phyloP scores from a whole-genome alignment of 1,140 invertebrate genomes.

The Drosophila repletoides region DNA sequence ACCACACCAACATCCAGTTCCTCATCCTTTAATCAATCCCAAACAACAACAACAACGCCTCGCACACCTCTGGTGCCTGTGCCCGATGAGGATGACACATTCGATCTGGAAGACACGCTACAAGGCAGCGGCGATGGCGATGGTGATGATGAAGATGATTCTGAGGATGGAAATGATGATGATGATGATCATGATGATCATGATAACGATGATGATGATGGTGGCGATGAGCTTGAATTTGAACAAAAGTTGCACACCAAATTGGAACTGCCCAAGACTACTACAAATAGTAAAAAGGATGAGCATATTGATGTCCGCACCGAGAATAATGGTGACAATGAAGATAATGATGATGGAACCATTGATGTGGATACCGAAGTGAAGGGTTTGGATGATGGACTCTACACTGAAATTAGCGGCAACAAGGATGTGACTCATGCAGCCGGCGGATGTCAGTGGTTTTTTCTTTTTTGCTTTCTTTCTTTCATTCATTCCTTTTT shows the following conservation, averaged over 20 bases:
- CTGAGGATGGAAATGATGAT: conserved; percentile 24
- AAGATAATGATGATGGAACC: conserved; percentile 7
- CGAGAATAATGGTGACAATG: background rate
- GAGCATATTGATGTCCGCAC: no score
- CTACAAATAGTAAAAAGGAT: no score
- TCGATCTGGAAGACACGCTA: conserved; percentile 32
- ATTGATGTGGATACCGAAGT: conserved; percentile 23
- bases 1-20: conserved; percentile 1
- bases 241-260: no score
- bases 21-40: conserved; percentile 2
- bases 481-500: conserved; percentile 19
- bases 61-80: conserved; percentile 16
- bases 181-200: conserved; percentile 24
- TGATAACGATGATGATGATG: conserved; percentile 8
- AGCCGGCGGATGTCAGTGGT: conserved; percentile 67
- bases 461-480: conserved; percentile 39
- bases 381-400: conserved; percentile 34
- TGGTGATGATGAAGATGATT: conserved; percentile 22
- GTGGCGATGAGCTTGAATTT: conserved; percentile 13
- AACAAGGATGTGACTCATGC: conserved; percentile 26
- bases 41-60: background rate
- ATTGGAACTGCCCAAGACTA: no score
- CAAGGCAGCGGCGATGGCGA: conserved; percentile 52
- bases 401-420: conserved; percentile 39
- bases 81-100: conserved; percentile 36